Conservation (phyloP, 2,888 invertebrate genomes). For the Aphidius colemani region DNA sequence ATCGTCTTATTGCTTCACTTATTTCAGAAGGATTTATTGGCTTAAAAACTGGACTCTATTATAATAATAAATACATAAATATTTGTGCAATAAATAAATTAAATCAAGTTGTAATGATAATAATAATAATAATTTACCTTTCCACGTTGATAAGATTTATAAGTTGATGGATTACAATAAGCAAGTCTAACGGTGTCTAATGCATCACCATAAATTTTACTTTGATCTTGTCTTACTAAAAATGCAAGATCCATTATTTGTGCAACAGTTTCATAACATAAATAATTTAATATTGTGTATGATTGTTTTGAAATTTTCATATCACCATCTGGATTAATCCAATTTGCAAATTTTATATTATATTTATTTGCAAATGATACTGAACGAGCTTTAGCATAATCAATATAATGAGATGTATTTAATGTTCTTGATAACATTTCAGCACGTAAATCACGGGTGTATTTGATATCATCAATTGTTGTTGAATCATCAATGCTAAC, state of each 20-base stretch:
- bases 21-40: conserved; percentile 81
- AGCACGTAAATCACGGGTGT: conserved; percentile 64
- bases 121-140: conserved; percentile 41
- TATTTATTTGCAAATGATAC: conserved; percentile 69
- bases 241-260: conserved; percentile 85
- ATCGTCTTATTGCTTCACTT: conserved; percentile 80
- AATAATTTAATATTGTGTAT: conserved; percentile 79
- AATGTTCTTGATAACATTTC: conserved; percentile 64
- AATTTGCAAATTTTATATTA: conserved; percentile 56
- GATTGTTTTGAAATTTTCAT: conserved; percentile 68
- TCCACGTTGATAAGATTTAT: conserved; percentile 54
- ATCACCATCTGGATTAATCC: conserved; percentile 60
- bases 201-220: conserved; percentile 71
- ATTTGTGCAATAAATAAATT: too few relatives aligned
- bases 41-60: conserved; percentile 64
- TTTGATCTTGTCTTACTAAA: conserved; percentile 77
- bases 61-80: conserved; percentile 6
- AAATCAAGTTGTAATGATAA: too few relatives aligned
- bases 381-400: conserved; percentile 79
- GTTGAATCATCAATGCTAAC: conserved; percentile 57
- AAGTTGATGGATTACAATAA: conserved; percentile 66
- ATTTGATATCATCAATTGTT: conserved; percentile 69
- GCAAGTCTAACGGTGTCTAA: conserved; percentile 69
- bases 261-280: conserved; percentile 90
- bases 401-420: conserved; percentile 66